These are phyloP conservation scores for Ceriagrion tenellum DNA, from an alignment of 2,888 invertebrate genomes.

Conservation along the genomic window DNA sequence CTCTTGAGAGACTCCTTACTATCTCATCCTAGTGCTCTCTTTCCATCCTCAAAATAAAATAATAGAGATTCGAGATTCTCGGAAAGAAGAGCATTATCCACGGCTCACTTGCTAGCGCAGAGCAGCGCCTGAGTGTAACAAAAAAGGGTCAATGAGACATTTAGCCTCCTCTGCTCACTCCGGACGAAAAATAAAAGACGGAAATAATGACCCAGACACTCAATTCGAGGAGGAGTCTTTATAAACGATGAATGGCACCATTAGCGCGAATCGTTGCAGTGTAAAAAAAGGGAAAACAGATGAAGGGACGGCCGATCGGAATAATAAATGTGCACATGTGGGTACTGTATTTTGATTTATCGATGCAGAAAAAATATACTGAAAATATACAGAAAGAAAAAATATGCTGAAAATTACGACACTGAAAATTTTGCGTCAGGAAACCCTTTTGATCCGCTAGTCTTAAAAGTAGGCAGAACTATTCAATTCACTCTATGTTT, in stretches of 20 bases:
- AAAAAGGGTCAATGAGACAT: constrained; percentile 6
- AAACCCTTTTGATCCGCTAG: too few relatives aligned
- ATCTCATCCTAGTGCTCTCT: not conserved
- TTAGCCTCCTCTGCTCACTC: not conserved
- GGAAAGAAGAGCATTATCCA: not conserved
- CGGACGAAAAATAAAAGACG: not conserved
- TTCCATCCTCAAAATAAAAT: not conserved
- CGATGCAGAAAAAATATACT: too few relatives aligned
- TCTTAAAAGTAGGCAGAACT: too few relatives aligned
- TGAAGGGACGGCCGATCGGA: too few relatives aligned
- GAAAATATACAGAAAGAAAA: too few relatives aligned
- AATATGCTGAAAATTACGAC: too few relatives aligned
- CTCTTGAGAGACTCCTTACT: too few relatives aligned
- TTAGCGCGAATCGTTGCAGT: not conserved
- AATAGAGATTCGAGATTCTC: not conserved
- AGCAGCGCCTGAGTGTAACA: not conserved
- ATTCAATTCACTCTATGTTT: too few relatives aligned
- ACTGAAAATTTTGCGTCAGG: too few relatives aligned
- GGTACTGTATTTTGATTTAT: too few relatives aligned
- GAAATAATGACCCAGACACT: not conserved
- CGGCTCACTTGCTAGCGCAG: not conserved
- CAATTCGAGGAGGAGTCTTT: not conserved
- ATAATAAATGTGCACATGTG: too few relatives aligned
- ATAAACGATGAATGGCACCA: not conserved
- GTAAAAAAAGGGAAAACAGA: not conserved